phyloP scores from a whole-genome alignment of 37 sponge, comb jelly and placozoan species.

The Crambe crambe region DNA sequence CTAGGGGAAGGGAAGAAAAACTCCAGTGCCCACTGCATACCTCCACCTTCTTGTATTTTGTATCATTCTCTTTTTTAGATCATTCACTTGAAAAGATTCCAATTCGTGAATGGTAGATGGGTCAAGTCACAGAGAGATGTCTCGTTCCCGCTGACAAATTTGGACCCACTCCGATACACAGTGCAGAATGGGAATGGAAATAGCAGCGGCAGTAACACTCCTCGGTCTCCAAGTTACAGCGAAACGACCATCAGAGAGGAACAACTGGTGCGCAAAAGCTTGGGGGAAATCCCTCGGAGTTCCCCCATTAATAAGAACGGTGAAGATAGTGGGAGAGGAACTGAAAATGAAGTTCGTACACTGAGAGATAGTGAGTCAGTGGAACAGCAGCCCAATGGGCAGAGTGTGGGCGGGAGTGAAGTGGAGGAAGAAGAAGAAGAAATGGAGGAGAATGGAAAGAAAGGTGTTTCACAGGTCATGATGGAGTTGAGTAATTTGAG shows the following conservation, averaged over 20 bases:
- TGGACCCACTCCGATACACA: conserved; percentile 71
- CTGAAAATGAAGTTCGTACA: background rate
- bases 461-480: background rate
- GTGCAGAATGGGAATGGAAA: conserved; percentile 34
- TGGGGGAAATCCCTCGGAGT: background rate
- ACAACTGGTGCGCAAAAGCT: background rate
- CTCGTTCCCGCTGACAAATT: conserved; percentile 62
- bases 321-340: no score
- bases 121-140: conserved; percentile 88
- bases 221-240: background rate
- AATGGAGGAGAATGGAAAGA: background rate
- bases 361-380: background rate
- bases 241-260: background rate
- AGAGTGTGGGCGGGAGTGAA: background rate
- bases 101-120: conserved; percentile 94
- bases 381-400: no score
- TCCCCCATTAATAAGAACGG: background rate
- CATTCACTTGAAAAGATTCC: conserved; percentile 96
- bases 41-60: background rate
- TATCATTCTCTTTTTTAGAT: conserved; percentile 56
- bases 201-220: no score
- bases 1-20: background rate
- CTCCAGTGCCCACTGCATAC: background rate
- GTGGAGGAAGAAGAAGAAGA: conserved; percentile 2
- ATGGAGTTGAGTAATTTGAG: background rate